These are phyloP conservation scores for Apodemus agrarius DNA, from an alignment of 2,797 vertebrate genomes.

Conservation along the genomic window DNA sequence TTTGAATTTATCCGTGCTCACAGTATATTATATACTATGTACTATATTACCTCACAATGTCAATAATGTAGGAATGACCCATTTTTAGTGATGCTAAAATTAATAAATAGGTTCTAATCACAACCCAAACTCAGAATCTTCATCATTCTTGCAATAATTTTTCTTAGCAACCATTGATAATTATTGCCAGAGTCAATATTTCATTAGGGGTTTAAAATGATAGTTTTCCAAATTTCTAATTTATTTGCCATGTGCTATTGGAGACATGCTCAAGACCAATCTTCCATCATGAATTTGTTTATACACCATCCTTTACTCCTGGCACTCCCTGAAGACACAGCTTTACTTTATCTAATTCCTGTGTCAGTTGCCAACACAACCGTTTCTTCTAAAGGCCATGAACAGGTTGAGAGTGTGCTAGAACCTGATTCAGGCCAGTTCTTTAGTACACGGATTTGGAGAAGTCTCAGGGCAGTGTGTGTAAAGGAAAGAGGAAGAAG, in stretches of 20 bases:
- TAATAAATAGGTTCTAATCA: background rate
- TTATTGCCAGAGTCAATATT: background rate
- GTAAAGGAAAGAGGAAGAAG: background rate
- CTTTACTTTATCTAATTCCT: background rate
- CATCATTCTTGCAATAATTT: background rate
- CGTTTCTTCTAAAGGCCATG: background rate
- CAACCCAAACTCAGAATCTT: background rate
- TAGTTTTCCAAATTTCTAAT: background rate
- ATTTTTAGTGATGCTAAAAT: background rate
- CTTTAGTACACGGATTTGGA: background rate
- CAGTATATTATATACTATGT: background rate
- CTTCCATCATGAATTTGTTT: background rate
- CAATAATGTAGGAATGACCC: background rate
- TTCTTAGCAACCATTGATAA: slow-evolving; percentile 32
- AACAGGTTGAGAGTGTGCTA: background rate
- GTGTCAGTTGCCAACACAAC: background rate
- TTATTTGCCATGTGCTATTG: background rate
- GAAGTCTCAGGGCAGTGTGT: background rate
- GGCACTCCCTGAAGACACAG: background rate
- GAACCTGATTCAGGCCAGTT: background rate
- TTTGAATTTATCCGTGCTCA: background rate
- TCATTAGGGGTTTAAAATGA: background rate
- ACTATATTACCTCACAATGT: background rate
- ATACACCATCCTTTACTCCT: background rate
- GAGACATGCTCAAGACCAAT: background rate